A percentile compares a stretch with the other conserved stretches of the same genome.
Evolutionary conservation across 2,113 vertebrate genomes (phyloP).

Genomic region (Eptesicus fuscus): DNA sequence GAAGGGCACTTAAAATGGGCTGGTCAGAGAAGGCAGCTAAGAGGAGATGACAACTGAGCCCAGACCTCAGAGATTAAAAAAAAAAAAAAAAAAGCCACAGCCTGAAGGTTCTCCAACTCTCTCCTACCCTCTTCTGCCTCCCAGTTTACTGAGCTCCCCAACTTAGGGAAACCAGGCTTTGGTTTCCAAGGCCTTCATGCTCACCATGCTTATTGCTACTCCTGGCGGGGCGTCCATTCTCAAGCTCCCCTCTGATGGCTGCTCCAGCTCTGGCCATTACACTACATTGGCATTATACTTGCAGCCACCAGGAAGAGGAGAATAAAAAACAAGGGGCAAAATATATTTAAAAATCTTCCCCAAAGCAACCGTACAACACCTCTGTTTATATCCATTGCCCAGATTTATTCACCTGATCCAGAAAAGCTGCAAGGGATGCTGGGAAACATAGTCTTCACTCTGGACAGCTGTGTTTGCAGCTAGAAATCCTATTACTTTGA

Average conservation of each 20-base stretch:
- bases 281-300: neutral
- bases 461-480: neutral
- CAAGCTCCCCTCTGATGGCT: neutral
- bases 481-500: neutral
- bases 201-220: neutral
- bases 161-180: neutral
- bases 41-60: neutral
- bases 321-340: neutral
- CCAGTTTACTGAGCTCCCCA: neutral
- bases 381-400: neutral
- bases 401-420: neutral
- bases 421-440: neutral
- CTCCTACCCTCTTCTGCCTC: neutral
- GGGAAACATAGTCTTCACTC: neutral
- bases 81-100: neutral
- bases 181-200: neutral
- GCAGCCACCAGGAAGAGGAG: neutral
- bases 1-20: neutral
- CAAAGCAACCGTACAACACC: neutral
- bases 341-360: neutral
- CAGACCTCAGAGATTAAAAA: neutral
- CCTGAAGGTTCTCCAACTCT: neutral
- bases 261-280: neutral
- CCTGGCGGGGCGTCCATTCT: neutral
- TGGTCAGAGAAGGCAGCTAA: neutral